phyloP scores from a whole-genome alignment of 1,140 invertebrate species.

The Vanessa tameamea region DNA sequence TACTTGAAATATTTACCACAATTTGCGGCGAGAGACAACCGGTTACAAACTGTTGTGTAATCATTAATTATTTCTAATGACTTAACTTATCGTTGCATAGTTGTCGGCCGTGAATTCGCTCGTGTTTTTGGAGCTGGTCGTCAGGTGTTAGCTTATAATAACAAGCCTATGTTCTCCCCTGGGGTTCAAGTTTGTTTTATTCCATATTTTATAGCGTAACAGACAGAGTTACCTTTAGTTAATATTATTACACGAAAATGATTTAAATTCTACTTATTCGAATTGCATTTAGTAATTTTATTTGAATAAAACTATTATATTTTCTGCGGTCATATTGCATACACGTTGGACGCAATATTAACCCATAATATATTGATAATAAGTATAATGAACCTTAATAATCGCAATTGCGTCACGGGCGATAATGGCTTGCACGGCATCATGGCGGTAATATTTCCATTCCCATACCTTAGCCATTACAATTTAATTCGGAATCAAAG shows the following conservation, averaged over 20 bases:
- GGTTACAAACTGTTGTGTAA: conserved; percentile 32
- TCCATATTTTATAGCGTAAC: no score
- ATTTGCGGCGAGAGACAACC: conserved; percentile 29
- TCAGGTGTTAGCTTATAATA: no score
- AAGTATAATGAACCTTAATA: conserved; percentile 27
- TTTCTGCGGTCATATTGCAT: not conserved
- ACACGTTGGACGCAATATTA: conserved; percentile 14
- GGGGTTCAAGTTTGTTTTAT: no score
- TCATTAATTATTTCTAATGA: conserved; percentile 36
- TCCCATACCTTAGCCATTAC: conserved; percentile 29
- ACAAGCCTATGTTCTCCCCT: no score
- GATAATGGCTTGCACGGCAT: conserved; percentile 29
- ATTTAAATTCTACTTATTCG: no score
- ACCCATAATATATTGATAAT: conserved; percentile 20
- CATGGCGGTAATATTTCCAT: conserved; percentile 22
- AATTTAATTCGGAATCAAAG: conserved; percentile 13
- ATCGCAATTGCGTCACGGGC: conserved; percentile 30
- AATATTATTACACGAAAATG: no score
- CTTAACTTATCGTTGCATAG: conserved; percentile 20
- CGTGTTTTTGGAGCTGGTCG: no score
- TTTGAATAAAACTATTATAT: not conserved
- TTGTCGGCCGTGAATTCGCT: no score
- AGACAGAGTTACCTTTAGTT: not conserved
- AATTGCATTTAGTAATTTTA: no score
- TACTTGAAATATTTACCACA: conserved; percentile 35